Evolutionary conservation across 2,113 vertebrate genomes (phyloP).

Genomic region (Boulengeromyrus knoepffleri): DNA sequence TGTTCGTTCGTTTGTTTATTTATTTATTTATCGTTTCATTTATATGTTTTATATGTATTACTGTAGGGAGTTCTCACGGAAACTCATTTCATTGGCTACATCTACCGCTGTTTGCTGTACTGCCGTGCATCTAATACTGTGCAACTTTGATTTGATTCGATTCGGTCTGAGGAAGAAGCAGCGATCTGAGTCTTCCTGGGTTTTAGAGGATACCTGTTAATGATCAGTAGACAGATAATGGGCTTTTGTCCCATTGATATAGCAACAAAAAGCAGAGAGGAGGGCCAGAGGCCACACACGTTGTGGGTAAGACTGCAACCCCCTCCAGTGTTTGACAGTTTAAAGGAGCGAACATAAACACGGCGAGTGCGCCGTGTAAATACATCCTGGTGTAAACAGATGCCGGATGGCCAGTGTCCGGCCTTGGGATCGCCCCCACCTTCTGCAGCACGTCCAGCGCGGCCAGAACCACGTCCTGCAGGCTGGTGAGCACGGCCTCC

Average conservation of each 20-base stretch:
- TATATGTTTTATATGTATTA: neutral
- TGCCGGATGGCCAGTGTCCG: neutral
- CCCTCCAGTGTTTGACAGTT: neutral
- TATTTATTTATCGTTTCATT: neutral
- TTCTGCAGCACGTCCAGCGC: conserved; percentile 94
- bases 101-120: neutral
- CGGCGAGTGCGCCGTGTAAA: neutral
- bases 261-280: neutral
- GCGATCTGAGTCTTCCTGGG: neutral
- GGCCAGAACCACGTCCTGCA: conserved; percentile 92
- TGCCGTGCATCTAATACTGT: neutral
- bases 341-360: neutral
- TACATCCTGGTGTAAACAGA: neutral
- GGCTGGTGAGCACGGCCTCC: conserved; percentile 90
- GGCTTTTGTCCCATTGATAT: neutral
- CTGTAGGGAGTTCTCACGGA: neutral
- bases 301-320: neutral
- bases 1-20: too few species aligned
- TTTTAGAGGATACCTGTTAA: neutral
- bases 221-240: neutral
- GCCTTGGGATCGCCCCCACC: conserved; percentile 55
- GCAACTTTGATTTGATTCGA: neutral
- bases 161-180: neutral
- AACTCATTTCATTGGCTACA: neutral
- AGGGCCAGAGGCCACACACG: neutral